phyloP scores from a whole-genome alignment of 92 coral and sea anemone genomes.

The Diadumene lineata region DNA sequence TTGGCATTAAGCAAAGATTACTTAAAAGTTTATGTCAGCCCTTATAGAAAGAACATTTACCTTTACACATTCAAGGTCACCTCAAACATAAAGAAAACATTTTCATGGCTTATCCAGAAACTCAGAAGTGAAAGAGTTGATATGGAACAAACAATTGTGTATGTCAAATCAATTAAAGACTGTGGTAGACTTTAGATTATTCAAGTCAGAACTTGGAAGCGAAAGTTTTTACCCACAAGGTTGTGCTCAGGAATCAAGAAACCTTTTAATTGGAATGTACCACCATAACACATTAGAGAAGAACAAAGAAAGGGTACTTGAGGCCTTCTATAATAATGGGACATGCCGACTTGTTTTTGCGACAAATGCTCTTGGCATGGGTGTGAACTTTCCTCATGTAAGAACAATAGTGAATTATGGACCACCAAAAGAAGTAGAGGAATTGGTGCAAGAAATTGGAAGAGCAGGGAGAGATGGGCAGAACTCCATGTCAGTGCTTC shows the following conservation, averaged over 20 bases:
- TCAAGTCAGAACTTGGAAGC: conserved; percentile 29
- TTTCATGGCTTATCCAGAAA: conserved; percentile 58
- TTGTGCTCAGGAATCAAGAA: conserved; percentile 11
- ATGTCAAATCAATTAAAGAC: conserved; percentile 43
- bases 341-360: conserved; percentile 53
- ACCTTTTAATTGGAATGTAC: conserved; percentile 44
- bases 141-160: conserved; percentile 30
- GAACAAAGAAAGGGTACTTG: conserved; percentile 6
- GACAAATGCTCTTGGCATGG: conserved; percentile 73
- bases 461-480: conserved; percentile 62
- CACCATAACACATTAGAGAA: conserved; percentile 40
- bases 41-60: conserved; percentile 50
- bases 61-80: conserved; percentile 14
- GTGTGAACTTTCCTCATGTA: conserved; percentile 53
- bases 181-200: conserved; percentile 24
- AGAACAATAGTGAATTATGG: conserved; percentile 51
- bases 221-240: conserved; percentile 30
- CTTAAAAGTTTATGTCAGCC: conserved; percentile 29
- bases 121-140: conserved; percentile 16
- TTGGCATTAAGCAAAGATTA: conserved; percentile 14
- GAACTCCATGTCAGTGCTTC: conserved; percentile 37
- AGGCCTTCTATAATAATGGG: conserved; percentile 41
- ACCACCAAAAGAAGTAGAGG: conserved; percentile 55
- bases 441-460: conserved; percentile 59
- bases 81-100: conserved; percentile 2